Percentiles rank a stretch among this genome's conserved stretches.
Evolutionary conservation across 2,797 vertebrate species (phyloP).

Genomic region (Lagodon rhomboides): DNA sequence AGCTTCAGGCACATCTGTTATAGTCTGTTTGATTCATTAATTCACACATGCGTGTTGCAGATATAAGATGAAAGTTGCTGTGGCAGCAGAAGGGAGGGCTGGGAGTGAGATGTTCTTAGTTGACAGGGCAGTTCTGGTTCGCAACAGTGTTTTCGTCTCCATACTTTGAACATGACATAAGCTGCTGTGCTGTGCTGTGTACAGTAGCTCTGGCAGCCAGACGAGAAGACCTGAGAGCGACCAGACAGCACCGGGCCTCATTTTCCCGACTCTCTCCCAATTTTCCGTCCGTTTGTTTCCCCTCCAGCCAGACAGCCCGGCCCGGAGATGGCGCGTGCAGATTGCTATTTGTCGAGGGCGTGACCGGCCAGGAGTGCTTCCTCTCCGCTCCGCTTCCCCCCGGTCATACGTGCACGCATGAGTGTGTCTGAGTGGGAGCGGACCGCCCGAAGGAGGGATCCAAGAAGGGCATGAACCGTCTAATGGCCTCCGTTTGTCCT

Average conservation of each 20-base stretch:
- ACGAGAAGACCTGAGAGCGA: conserved; percentile 25
- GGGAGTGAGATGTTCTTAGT: not conserved
- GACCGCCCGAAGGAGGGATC: conserved; percentile 36
- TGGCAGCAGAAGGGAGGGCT: not conserved
- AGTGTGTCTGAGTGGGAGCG: conserved; percentile 31
- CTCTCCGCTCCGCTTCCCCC: conserved; percentile 68
- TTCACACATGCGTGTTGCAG: too few relatives aligned
- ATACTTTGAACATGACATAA: conserved; percentile 48
- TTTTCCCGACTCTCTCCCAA: conserved; percentile 49
- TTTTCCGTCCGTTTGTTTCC: conserved; percentile 73
- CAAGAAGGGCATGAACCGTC: conserved; percentile 31
- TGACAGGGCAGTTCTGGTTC: not conserved
- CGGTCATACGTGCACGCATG: not conserved
- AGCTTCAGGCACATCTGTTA: not conserved
- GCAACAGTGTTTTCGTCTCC: conserved; percentile 41
- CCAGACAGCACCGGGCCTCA: conserved; percentile 46
- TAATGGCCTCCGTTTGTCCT: conserved; percentile 37
- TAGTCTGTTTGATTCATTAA: not conserved
- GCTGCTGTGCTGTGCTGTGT: conserved; percentile 25
- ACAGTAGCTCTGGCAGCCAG: conserved; percentile 58
- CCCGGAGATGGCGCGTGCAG: conserved; percentile 80
- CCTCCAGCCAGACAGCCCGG: conserved; percentile 59
- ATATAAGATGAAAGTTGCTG: not conserved
- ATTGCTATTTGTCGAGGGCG: conserved; percentile 87
- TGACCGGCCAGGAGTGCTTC: conserved; percentile 80